Evolutionary conservation across 2,113 vertebrate species (phyloP).

Genomic region (Myodes glareolus): DNA sequence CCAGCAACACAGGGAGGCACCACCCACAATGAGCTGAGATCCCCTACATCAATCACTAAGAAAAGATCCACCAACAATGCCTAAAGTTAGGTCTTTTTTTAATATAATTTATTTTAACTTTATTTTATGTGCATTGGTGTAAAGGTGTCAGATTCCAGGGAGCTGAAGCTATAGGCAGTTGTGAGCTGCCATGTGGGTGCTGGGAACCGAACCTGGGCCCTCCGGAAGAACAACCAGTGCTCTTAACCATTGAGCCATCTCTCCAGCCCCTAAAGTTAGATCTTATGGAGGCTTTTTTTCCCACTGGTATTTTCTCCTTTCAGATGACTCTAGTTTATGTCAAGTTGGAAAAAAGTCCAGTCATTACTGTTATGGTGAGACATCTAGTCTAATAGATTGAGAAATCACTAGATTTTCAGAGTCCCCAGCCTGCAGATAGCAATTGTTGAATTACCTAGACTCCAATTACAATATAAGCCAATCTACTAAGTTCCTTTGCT

Average conservation of each 20-base stretch:
- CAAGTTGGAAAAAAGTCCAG: background rate
- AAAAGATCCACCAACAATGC: background rate
- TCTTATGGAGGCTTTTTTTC: background rate
- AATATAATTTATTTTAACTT: no score
- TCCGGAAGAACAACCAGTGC: no score
- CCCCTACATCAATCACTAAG: background rate
- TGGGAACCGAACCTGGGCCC: no score
- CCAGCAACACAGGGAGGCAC: accelerated
- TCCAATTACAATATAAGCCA: background rate
- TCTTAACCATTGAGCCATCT: no score
- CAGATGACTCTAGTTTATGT: background rate
- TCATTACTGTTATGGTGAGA: background rate
- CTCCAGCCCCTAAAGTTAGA: background rate
- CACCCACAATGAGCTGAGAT: background rate
- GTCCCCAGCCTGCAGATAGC: background rate
- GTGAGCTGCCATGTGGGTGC: no score
- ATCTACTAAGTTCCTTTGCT: background rate
- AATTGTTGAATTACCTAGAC: background rate
- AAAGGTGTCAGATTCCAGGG: no score
- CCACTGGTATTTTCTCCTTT: background rate
- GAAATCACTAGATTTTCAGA: background rate
- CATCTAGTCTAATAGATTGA: background rate
- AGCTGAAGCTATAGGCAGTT: no score
- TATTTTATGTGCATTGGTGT: no score
- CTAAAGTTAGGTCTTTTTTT: background rate